Evolutionary conservation across 1,140 invertebrate species (phyloP).

Genomic region (Brachionus sp.): DNA sequence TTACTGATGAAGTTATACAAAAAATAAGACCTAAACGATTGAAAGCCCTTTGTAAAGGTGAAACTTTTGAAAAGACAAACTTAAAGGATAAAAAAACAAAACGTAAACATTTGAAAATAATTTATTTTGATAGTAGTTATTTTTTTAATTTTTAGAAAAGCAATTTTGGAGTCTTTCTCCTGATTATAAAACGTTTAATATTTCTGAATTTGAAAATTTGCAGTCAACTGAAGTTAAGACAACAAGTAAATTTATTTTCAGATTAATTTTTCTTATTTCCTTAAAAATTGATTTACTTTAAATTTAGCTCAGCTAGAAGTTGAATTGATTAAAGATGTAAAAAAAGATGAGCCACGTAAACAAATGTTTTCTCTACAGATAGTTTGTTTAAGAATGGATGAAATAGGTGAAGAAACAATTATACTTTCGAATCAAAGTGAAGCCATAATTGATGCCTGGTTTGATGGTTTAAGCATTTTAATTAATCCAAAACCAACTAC

Average conservation of each 20-base stretch:
- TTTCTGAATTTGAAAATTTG: slow-evolving; percentile 11
- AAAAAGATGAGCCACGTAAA: slow-evolving; percentile 22
- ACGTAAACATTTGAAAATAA: background rate
- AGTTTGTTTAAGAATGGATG: slow-evolving; percentile 1
- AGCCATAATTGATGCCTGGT: slow-evolving; percentile 28
- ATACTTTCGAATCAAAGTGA: background rate
- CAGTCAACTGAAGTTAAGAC: slow-evolving; percentile 1
- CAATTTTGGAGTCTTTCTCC: slow-evolving; percentile 20
- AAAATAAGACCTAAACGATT: background rate
- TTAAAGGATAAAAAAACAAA: slow-evolving; percentile 22
- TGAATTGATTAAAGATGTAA: slow-evolving; percentile 13
- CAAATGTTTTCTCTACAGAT: background rate
- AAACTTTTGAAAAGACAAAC: background rate
- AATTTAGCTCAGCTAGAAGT: background rate
- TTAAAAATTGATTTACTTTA: background rate
- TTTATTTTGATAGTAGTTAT: background rate
- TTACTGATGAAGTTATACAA: background rate
- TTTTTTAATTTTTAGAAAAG: slow-evolving; percentile 11
- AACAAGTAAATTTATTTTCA: background rate
- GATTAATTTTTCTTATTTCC: background rate
- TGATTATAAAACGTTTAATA: slow-evolving; percentile 35
- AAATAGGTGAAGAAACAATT: slow-evolving; percentile 14
- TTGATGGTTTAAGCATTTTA: slow-evolving; percentile 27
- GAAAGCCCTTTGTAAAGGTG: slow-evolving; percentile 21
- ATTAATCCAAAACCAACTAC: slow-evolving; percentile 24